A percentile compares a stretch with the other conserved stretches of the same genome.
phyloP scores from a whole-genome alignment of 2,113 vertebrate genomes.

The Cygnus buccinator region DNA sequence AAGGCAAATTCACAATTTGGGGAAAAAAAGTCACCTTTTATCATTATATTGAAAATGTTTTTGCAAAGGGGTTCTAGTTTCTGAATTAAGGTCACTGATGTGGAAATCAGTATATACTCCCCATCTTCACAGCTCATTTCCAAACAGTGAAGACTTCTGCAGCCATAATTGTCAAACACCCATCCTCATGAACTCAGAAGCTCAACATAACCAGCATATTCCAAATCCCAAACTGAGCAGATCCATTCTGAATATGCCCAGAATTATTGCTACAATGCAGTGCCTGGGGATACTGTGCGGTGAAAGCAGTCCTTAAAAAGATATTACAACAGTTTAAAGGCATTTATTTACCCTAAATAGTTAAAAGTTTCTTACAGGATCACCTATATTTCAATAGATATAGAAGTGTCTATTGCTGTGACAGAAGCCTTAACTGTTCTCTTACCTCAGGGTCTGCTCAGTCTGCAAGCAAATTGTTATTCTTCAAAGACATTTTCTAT shows the following conservation, averaged over 20 bases:
- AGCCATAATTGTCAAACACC: background rate
- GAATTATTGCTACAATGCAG: background rate
- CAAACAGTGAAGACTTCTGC: background rate
- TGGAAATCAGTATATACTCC: background rate
- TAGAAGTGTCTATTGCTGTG: background rate
- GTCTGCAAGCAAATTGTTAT: background rate
- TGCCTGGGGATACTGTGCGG: background rate
- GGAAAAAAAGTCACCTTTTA: background rate
- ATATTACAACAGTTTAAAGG: background rate
- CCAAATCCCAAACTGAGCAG: background rate
- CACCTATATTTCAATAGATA: background rate
- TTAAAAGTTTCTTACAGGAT: background rate
- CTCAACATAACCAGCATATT: background rate
- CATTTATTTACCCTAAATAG: background rate
- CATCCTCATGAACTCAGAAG: background rate
- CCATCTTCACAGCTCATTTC: background rate
- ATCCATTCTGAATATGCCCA: background rate
- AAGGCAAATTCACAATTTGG: background rate
- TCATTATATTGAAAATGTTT: background rate
- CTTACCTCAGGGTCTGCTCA: slow-evolving; percentile 23
- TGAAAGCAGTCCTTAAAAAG: background rate
- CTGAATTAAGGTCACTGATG: background rate
- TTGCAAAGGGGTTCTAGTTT: background rate
- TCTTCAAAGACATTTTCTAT: slow-evolving; percentile 15
- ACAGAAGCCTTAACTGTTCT: background rate